phyloP scores from a whole-genome alignment of 2,888 invertebrate species.

The Lepidonotus clava region DNA sequence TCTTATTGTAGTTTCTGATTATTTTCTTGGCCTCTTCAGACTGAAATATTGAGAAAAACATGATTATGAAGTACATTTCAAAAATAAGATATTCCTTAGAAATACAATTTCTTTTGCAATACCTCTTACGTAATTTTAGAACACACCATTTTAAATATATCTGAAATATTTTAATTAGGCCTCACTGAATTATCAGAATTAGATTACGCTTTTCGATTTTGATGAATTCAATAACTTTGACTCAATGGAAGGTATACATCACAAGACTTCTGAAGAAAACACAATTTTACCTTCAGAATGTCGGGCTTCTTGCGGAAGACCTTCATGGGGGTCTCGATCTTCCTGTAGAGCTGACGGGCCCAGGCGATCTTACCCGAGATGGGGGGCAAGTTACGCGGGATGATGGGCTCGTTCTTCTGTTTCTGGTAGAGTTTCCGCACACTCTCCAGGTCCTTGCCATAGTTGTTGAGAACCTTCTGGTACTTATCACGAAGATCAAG shows the following conservation, averaged over 20 bases:
- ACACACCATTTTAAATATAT: too few relatives aligned
- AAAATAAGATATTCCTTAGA: too few relatives aligned
- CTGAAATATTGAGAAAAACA: slow-evolving; percentile 64
- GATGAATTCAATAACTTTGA: too few relatives aligned
- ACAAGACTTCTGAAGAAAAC: neutral
- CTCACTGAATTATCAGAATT: too few relatives aligned
- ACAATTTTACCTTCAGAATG: slow-evolving; percentile 73
- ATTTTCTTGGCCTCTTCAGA: slow-evolving; percentile 79
- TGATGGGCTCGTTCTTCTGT: slow-evolving; percentile 92
- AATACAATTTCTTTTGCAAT: too few relatives aligned
- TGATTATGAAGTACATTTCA: too few relatives aligned
- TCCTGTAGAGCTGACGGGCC: slow-evolving; percentile 90
- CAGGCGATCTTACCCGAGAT: slow-evolving; percentile 90
- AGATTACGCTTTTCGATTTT: too few relatives aligned
- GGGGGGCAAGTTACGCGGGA: slow-evolving; percentile 93
- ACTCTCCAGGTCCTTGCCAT: slow-evolving; percentile 91
- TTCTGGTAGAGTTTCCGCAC: slow-evolving; percentile 88
- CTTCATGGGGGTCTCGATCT: slow-evolving; percentile 90
- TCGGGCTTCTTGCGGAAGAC: slow-evolving; percentile 79
- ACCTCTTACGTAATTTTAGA: too few relatives aligned
- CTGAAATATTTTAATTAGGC: too few relatives aligned
- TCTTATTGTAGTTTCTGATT: slow-evolving; percentile 80
- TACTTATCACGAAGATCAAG: slow-evolving; percentile 80
- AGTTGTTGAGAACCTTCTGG: slow-evolving; percentile 78
- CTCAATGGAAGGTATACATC: neutral